Evolutionary conservation across 1,140 invertebrate species (phyloP), one percentile per base, ranked within the genome.

Genomic region (Drosophila varians): DNA sequence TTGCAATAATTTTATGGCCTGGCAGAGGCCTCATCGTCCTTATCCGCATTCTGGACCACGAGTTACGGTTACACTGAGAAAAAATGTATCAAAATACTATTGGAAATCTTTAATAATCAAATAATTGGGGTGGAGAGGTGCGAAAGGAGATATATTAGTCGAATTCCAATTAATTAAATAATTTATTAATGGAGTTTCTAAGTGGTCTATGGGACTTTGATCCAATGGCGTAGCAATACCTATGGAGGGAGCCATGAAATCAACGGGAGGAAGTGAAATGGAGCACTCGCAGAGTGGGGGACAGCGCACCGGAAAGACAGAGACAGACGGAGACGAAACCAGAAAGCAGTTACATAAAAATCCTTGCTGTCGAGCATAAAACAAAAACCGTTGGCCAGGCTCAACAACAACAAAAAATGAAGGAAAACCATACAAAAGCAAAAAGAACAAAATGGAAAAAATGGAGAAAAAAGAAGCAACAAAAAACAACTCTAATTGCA

Each of bases 271-370:
- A 28, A 28, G 7, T 28, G n/a, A n/a, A n/a, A n/a, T n/a, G n/a
- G n/a, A n/a, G n/a, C n/a, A n/a, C n/a, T n/a, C n/a, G n/a, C n/a
- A n/a, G n/a, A n/a, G n/a, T n/a, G n/a, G n/a, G 80, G 72, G 80
- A 80, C 53, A 58, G 74, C 74, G 52, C 56, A 54, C 60, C 49
- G 38, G 43, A 28, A 46, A 43, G 47, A 16, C 19, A 43, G 64
- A 55, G 52, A 56, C 51, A 47, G 61, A 52, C 45, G 49, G 71
- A 77, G 71, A 71, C 47, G 56, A 83, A 84, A 76, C 82, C 82
- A 86, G 80, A 84, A 84, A 87, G 77, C 84, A 86, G 80, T 84
- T 70, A 84, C 80, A 84, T 84, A 84, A 86, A 84, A 84, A 84
- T 84, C 82, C 82, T 68, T 84, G 80, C 83, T 86, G 72, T 71